phyloP scores from a whole-genome alignment of 2,888 invertebrate genomes.

The Hipparchia semele region DNA sequence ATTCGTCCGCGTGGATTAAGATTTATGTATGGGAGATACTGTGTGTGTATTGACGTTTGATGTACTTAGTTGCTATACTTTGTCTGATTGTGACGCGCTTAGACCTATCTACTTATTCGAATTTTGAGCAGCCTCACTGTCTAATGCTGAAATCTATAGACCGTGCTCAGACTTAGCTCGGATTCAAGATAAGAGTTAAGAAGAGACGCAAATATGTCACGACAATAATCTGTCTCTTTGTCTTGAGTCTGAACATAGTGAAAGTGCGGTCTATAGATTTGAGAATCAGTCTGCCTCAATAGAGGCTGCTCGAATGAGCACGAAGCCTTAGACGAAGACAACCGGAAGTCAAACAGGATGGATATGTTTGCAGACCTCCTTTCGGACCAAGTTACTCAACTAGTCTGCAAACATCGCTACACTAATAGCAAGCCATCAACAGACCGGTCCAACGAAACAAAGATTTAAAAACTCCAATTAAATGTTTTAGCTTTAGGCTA shows the following conservation, averaged over 20 bases:
- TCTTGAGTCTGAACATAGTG: no score
- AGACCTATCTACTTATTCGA: no score
- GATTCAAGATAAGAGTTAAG: no score
- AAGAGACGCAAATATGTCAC: no score
- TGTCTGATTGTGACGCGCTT: no score
- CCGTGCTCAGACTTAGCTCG: no score
- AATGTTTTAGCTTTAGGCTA: conserved; percentile 9
- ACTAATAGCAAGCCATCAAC: conserved; percentile 56
- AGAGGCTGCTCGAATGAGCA: not conserved
- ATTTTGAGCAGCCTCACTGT: not conserved
- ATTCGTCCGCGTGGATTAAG: no score
- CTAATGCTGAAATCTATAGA: not conserved
- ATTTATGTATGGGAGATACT: no score
- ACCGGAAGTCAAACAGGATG: conserved; percentile 3
- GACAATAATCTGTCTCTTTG: no score
- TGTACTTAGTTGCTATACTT: no score
- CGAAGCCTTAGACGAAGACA: not conserved
- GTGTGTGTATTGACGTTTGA: no score
- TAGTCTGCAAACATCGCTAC: conserved; percentile 51
- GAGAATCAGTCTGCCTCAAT: not conserved
- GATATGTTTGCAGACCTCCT: conserved; percentile 22
- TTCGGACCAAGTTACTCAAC: conserved; percentile 34
- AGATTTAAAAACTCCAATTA: conserved; percentile 13
- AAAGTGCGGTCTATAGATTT: no score
- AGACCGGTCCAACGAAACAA: conserved; percentile 42